These are phyloP conservation scores for Wiebesia pumilae DNA, from an alignment of 1,140 invertebrate species.

Conservation along the genomic window DNA sequence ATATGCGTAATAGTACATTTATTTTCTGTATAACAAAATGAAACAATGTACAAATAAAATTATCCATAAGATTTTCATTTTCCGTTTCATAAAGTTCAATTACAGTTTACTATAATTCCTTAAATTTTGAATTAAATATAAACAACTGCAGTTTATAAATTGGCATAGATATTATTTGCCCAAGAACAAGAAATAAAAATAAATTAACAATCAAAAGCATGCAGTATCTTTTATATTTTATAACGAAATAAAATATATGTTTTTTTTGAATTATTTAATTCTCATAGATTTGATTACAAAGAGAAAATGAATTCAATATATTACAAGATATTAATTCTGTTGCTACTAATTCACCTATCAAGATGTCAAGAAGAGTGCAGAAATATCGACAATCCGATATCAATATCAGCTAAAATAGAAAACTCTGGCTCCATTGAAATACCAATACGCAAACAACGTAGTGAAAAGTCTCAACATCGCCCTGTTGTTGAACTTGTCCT, in stretches of 20 bases:
- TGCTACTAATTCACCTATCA: background rate
- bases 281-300: constrained; percentile 7
- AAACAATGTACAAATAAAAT: no score
- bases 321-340: background rate
- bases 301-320: background rate
- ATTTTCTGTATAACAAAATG: no score
- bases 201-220: no score
- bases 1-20: no score
- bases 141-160: no score
- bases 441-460: constrained; percentile 23
- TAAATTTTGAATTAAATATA: no score
- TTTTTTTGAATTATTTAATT: background rate
- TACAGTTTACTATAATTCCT: no score
- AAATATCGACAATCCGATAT: background rate
- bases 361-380: background rate
- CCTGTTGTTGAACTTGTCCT: constrained; percentile 58
- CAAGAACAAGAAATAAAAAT: no score
- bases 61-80: no score
- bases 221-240: no score
- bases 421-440: constrained; percentile 43
- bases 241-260: background rate
- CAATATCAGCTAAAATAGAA: background rate
- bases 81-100: no score
- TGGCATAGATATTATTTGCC: no score
- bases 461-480: constrained; percentile 43